Base-by-base conservation (phyloP, 2,888 invertebrate genomes). In the Calliscelio sp. region DNA sequence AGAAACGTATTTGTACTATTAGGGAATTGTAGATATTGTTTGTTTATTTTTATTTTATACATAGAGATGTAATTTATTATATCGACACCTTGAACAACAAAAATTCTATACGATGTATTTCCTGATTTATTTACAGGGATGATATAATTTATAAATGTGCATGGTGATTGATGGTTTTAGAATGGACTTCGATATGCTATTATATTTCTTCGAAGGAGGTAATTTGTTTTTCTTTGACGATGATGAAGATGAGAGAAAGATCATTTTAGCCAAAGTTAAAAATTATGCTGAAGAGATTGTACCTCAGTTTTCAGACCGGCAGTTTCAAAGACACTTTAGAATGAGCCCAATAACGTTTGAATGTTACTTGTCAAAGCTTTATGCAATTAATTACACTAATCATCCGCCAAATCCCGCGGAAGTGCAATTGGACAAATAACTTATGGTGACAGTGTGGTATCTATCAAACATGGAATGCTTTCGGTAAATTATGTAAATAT, bases 231-330 rank as follows among this genome's bases (percentile, higher is more conserved):
- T 49, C 20, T 49, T 20, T 32, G 24, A 57, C 11, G 57, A 35
- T 57, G 57, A 57, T 32, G 57, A 57, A 7, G 57, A 57, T 57
- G 57, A 32, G 18, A 35, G 35, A 57, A 18, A 1, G 3, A 32
- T 10, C 10, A 32, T 32, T 16, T 35, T 57, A 8, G 57, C 8
- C 32, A 57, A 57, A 18, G 35, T 57, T 6, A 35, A 57, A 5
- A 57, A 57, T 57, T 57, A 18, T 57, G 28, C 57, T 18, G 57
- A 57, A 57, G 57, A 32, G 5, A 10, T 35, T 28, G 57, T 57
- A 10, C 57, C 57, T 5, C 32, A 25, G 8, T 57, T 35, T 57
- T 32, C 57, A 18, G 32, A 57, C 10, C 11, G 35, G 1, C 57
- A 57, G n/a, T 57, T 57, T 57, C 14, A 32, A 10, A 28, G 24